Evolutionary conservation across 1,140 invertebrate species (phyloP), one percentile per base, ranked within the genome.

Genomic region (Phortica variegata): DNA sequence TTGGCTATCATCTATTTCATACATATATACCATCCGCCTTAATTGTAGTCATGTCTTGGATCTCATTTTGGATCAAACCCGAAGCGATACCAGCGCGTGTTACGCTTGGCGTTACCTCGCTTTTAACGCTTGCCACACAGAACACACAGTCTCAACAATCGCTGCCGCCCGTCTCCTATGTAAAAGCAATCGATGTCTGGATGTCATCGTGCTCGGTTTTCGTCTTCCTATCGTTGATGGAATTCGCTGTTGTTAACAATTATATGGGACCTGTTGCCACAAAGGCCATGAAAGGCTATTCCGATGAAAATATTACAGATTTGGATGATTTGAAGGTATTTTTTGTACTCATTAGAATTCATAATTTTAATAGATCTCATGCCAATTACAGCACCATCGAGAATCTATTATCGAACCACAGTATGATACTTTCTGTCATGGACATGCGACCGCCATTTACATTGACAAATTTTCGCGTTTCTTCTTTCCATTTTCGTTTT

Each of bases 191-290:
- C 47, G 91, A 95, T 75, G 86, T 94, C 0, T 95, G 91, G 89
- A 93, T 94, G 90, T 92, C 90, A 0, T 91, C 89, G 5, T 93
- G 91, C 75, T 93, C 91, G 15, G 88, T 93, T 15, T 94, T 94
- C 72, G 91, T 94, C 3, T 95, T 95, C 74, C 81, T 92, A n/a
- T 93, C 90, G 0, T 78, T 95, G 1, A 92, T 95, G 84, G 91
- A 95, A 78, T 95, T 93, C 71, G 91, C 91, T 1, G 84, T 95
- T 1, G 91, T 94, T 17, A 95, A 95, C 73, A 91, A 92, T 75
- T 92, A 90, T 75, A 92, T 93, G 88, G 90, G 90, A 0, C 88
- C 88, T 0, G 83, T 90, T 0, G 88, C 89, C 17, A 91, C 88
- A 17, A 91, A 92, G 75, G 87, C 87, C 5, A 91, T 92, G 89